Percentiles rank a stretch among this genome's conserved stretches.
phyloP scores from a whole-genome alignment of 2,113 vertebrate species.

The Semnornis frantzii region DNA sequence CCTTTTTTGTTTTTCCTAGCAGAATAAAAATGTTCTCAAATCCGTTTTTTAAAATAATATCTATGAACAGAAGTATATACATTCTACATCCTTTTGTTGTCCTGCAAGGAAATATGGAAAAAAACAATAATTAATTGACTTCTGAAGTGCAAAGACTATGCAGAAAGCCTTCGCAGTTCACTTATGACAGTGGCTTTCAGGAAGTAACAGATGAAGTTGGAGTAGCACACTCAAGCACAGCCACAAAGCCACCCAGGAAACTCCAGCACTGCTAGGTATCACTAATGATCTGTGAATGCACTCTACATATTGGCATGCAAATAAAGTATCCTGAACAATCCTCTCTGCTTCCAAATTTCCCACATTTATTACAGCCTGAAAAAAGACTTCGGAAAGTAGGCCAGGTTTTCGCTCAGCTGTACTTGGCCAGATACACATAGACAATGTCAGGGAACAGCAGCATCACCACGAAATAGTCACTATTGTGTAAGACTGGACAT shows the following conservation, averaged over 20 bases:
- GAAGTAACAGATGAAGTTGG: background rate
- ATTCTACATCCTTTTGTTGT: background rate
- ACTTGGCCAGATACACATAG: slow-evolving; percentile 34
- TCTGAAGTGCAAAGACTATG: background rate
- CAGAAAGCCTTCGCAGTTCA: background rate
- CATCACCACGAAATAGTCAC: slow-evolving; percentile 2
- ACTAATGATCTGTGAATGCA: background rate
- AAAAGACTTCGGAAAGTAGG: slow-evolving; percentile 20
- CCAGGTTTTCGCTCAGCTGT: slow-evolving; percentile 45
- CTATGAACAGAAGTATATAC: background rate
- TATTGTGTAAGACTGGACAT: background rate
- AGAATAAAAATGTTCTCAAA: background rate
- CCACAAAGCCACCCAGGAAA: background rate
- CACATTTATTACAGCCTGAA: slow-evolving; percentile 5
- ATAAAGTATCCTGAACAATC: background rate
- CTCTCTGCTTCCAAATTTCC: slow-evolving; percentile 1
- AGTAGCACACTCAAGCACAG: background rate
- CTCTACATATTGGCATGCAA: background rate
- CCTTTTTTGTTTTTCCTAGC: background rate
- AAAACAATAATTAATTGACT: background rate
- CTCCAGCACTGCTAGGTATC: background rate
- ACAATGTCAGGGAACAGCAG: slow-evolving; percentile 36
- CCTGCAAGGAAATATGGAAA: background rate
- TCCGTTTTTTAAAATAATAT: too few species aligned
- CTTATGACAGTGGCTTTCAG: background rate